These are phyloP conservation scores for Zootoca vivipara DNA, from an alignment of 2,113 vertebrate genomes.

Conservation along the genomic window DNA sequence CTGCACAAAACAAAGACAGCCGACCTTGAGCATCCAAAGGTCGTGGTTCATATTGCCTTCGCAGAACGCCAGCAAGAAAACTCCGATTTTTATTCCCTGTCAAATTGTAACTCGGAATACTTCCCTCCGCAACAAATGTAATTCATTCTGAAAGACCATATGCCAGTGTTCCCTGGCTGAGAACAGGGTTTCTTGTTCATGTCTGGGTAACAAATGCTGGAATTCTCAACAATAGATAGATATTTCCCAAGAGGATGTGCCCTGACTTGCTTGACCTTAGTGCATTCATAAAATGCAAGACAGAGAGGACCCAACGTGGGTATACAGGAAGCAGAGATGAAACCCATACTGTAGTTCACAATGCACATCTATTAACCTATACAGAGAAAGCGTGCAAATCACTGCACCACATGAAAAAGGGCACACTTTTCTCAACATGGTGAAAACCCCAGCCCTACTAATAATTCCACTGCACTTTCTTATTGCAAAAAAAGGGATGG, in stretches of 20 bases:
- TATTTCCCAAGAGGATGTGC: neutral
- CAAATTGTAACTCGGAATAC: neutral
- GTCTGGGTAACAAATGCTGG: neutral
- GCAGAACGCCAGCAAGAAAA: neutral
- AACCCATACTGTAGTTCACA: neutral
- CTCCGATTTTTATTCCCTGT: neutral
- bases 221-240: conserved; percentile 3
- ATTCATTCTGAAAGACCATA: conserved; percentile 14
- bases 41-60: neutral
- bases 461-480: neutral
- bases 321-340: neutral
- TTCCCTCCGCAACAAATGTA: conserved; percentile 16
- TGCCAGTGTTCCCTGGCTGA: neutral
- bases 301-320: neutral
- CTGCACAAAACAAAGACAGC: neutral
- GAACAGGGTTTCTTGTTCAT: neutral
- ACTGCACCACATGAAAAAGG: neutral
- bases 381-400: neutral
- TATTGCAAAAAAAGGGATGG: neutral
- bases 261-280: neutral
- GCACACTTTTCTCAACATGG: neutral
- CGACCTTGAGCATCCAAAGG: conserved; percentile 4
- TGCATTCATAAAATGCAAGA: conserved; percentile 9
- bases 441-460: neutral
- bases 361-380: too few species aligned